phyloP scores from a whole-genome alignment of 2,113 vertebrate species.

The Hemiscyllium ocellatum region DNA sequence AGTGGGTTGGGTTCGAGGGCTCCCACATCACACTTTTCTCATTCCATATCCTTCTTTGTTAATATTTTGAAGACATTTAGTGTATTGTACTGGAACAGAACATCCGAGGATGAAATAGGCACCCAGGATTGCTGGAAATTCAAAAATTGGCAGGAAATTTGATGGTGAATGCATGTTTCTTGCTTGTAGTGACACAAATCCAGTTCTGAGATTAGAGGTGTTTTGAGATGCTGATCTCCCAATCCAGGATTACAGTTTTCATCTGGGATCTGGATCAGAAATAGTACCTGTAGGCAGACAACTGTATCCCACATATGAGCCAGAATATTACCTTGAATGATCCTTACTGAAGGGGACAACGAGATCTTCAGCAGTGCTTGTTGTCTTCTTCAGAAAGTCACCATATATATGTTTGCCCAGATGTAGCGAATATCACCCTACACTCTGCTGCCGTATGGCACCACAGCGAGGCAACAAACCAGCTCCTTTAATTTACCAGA shows the following conservation, averaged over 20 bases:
- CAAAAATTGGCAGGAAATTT: constrained; percentile 51
- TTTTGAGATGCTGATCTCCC: constrained; percentile 70
- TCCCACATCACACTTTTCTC: not conserved
- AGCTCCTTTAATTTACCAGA: not conserved
- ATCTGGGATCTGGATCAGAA: constrained; percentile 63
- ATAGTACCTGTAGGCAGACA: constrained; percentile 55
- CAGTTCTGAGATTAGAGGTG: constrained; percentile 62
- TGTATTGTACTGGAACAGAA: constrained; percentile 64
- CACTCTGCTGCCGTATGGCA: not conserved
- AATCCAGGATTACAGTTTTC: constrained; percentile 65
- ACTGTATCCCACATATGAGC: constrained; percentile 58
- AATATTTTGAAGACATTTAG: constrained; percentile 57
- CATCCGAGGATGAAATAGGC: constrained; percentile 73
- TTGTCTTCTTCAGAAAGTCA: constrained; percentile 43
- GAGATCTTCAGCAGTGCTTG: constrained; percentile 45
- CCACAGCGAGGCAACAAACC: no score
- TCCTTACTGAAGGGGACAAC: constrained; percentile 62
- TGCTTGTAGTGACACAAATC: constrained; percentile 65
- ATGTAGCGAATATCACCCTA: constrained; percentile 52
- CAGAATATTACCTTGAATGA: constrained; percentile 54
- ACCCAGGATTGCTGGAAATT: constrained; percentile 56
- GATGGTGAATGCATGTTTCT: constrained; percentile 49
- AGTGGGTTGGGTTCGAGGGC: not conserved
- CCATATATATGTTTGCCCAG: constrained; percentile 43
- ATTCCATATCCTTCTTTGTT: constrained; percentile 18